These are phyloP conservation scores for Polypterus bichir DNA, from an alignment of 2,113 vertebrate species.

Conservation along the genomic window DNA sequence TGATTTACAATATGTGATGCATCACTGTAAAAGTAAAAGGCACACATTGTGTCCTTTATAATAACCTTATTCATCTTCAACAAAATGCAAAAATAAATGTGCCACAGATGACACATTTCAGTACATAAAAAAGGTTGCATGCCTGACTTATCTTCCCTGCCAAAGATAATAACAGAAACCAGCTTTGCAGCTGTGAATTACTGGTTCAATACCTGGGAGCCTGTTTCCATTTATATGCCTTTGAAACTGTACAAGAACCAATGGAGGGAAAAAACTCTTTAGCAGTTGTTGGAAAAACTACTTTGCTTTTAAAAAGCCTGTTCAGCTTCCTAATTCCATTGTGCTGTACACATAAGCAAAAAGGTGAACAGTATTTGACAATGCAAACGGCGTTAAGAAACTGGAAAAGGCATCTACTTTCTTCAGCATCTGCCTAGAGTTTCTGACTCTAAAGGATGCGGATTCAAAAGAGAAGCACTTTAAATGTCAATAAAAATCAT, in stretches of 20 bases:
- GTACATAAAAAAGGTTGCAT: conserved; percentile 32
- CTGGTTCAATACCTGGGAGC: conserved; percentile 23
- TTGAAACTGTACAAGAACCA: conserved; percentile 12
- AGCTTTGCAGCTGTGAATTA: conserved; percentile 21
- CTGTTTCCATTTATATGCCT: conserved; percentile 18
- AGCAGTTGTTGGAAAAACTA: conserved; percentile 3
- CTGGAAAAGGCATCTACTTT: too few relatives aligned
- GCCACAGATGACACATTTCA: conserved; percentile 17
- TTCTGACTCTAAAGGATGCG: too few relatives aligned
- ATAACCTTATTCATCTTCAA: conserved; percentile 3
- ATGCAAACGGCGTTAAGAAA: too few relatives aligned
- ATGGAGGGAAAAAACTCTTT: conserved; percentile 1
- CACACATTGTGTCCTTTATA: conserved; percentile 11
- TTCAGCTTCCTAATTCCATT: background rate
- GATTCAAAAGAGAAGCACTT: too few relatives aligned
- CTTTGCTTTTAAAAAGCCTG: background rate
- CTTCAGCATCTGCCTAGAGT: too few relatives aligned
- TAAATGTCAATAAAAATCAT: too few relatives aligned
- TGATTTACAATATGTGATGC: background rate
- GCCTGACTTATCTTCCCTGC: conserved; percentile 23
- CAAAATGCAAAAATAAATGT: conserved; percentile 3
- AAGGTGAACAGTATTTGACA: too few relatives aligned
- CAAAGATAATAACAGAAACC: conserved; percentile 29
- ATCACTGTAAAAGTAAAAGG: background rate
- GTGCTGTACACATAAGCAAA: background rate